Evolutionary conservation across 2,797 vertebrate species (phyloP).

Genomic region (Hypotaenidia philippensis): DNA sequence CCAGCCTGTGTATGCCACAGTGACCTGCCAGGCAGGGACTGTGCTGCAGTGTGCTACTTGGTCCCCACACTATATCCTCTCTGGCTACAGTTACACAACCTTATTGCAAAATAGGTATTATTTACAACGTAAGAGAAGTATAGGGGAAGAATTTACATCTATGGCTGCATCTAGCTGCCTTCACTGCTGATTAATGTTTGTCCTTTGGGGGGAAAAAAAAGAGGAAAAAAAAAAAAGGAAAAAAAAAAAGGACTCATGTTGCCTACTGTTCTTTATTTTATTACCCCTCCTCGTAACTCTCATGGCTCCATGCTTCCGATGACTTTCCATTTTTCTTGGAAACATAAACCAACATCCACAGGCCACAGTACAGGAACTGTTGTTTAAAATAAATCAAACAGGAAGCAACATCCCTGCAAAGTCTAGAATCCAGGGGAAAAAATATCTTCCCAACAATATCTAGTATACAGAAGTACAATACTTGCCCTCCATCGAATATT

Average conservation of each 20-base stretch:
- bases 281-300: neutral
- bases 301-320: conserved; percentile 15
- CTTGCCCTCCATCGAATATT: conserved; percentile 99
- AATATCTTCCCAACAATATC: conserved; percentile 33
- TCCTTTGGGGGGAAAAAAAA: neutral
- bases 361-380: neutral
- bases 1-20: neutral
- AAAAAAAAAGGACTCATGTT: neutral
- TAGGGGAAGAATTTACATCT: conserved; percentile 23
- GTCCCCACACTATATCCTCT: neutral
- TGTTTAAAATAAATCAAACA: conserved; percentile 71
- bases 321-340: conserved; percentile 63
- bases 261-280: conserved; percentile 34
- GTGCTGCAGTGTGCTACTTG: neutral
- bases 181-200: neutral
- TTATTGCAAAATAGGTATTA: neutral
- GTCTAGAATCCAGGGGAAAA: neutral
- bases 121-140: conserved; percentile 35
- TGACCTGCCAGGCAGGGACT: neutral
- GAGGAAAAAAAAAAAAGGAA: too few species aligned
- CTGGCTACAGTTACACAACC: neutral
- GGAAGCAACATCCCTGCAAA: conserved; percentile 4
- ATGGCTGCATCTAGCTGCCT: neutral
- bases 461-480: conserved; percentile 73
- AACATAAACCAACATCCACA: conserved; percentile 37